Percentiles rank a stretch among this genome's conserved stretches.
phyloP scores from a whole-genome alignment of 2,888 invertebrate species.

The Caenorhabditis sinica region DNA sequence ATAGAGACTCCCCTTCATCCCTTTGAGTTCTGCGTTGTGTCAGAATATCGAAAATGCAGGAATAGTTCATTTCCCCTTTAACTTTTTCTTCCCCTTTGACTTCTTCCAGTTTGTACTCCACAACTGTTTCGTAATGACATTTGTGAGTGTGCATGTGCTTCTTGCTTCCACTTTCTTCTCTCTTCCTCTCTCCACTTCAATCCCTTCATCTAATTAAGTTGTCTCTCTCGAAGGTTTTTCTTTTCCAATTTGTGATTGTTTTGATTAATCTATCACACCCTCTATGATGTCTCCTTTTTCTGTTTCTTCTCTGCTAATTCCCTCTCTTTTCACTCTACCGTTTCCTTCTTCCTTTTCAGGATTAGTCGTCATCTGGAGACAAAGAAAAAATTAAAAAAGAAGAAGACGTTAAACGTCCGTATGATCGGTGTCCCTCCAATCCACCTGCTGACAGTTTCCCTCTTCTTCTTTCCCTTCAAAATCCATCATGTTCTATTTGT shows the following conservation, averaged over 20 bases:
- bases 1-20: no score
- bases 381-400: not conserved
- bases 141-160: conserved; percentile 42
- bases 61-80: not conserved
- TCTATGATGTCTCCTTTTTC: conserved; percentile 19
- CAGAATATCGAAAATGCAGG: no score
- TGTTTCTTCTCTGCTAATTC: conserved; percentile 17
- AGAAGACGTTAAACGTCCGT: conserved; percentile 11
- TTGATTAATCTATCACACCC: conserved; percentile 64
- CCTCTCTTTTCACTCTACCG: conserved; percentile 21
- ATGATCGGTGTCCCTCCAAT: conserved; percentile 41
- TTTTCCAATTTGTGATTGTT: conserved; percentile 62
- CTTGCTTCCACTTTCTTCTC: conserved; percentile 11
- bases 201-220: conserved; percentile 54
- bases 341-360: conserved; percentile 16
- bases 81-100: not conserved
- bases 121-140: conserved; percentile 44
- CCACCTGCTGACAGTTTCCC: conserved; percentile 36
- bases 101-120: conserved; percentile 19
- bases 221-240: conserved; percentile 21
- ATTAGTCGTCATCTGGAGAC: conserved; percentile 29
- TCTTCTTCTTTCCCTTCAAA: conserved; percentile 16
- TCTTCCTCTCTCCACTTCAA: no score
- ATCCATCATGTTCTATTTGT: not conserved
- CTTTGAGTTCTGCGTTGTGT: no score